Conservation (phyloP, 2,888 invertebrate species). For the Drosophila acutilabella region DNA sequence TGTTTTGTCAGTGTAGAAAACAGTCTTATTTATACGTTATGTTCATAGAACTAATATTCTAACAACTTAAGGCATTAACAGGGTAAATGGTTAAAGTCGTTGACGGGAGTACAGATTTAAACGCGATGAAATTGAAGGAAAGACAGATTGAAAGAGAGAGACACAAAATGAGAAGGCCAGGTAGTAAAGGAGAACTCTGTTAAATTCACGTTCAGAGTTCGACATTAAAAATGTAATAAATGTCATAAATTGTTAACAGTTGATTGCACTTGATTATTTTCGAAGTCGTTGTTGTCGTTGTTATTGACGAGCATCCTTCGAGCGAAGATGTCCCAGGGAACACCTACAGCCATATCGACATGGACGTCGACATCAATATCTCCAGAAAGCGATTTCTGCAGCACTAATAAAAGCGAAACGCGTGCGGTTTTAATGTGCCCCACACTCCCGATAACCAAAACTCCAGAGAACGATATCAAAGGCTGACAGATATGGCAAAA, state of each 20-base stretch:
- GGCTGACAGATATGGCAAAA: conserved; percentile 7
- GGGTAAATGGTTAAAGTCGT: too few relatives aligned
- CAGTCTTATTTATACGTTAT: too few relatives aligned
- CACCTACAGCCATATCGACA: conserved; percentile 27
- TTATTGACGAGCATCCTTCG: neutral
- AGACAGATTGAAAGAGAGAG: neutral
- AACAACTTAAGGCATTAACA: too few relatives aligned
- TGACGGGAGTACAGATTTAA: conserved; percentile 4
- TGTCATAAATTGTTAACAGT: conserved; percentile 77
- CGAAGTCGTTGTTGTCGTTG: conserved; percentile 30
- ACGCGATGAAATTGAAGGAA: neutral
- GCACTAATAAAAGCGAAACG: conserved; percentile 61
- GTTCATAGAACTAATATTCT: too few relatives aligned
- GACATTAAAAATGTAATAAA: conserved; percentile 71
- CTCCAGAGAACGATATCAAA: conserved; percentile 36
- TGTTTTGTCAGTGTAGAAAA: too few relatives aligned
- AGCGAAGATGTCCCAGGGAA: conserved; percentile 3
- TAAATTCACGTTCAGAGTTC: conserved; percentile 11
- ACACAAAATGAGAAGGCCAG: neutral
- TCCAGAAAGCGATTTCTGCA: conserved; percentile 47
- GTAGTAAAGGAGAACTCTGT: conserved; percentile 8
- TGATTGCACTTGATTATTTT: conserved; percentile 70
- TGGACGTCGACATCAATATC: conserved; percentile 1
- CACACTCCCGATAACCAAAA: conserved; percentile 20
- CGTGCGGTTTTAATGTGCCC: conserved; percentile 67